Conservation (phyloP, 1,140 invertebrate species). For the Platorchestia sp. region DNA sequence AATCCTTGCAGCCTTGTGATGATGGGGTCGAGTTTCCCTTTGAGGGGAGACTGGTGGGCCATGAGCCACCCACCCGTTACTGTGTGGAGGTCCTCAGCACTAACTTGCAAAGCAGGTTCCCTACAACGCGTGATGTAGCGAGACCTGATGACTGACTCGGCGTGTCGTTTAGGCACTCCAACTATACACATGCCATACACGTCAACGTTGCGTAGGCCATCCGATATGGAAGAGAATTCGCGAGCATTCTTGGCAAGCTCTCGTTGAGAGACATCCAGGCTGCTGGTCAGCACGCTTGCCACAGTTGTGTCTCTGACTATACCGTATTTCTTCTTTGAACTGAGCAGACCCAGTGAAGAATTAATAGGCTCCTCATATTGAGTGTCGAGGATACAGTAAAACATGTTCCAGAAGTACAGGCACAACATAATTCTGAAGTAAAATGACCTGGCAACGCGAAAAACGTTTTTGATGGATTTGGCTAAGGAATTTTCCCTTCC, state of each 20-base stretch:
- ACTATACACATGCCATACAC: slow-evolving; percentile 60
- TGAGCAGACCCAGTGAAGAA: slow-evolving; percentile 57
- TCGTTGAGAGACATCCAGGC: slow-evolving; percentile 37
- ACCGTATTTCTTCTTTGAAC: slow-evolving; percentile 56
- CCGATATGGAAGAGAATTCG: slow-evolving; percentile 58
- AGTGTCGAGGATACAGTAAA: slow-evolving; percentile 62
- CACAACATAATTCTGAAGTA: slow-evolving; percentile 64
- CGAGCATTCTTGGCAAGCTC: slow-evolving; percentile 34
- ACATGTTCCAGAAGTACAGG: slow-evolving; percentile 65
- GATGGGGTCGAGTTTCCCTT: slow-evolving; percentile 57
- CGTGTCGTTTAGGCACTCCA: slow-evolving; percentile 63
- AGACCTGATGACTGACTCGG: slow-evolving; percentile 60
- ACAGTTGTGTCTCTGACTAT: slow-evolving; percentile 63
- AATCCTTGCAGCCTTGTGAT: slow-evolving; percentile 61
- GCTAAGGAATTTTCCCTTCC: neutral
- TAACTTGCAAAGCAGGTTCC: slow-evolving; percentile 62
- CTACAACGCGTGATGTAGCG: slow-evolving; percentile 62
- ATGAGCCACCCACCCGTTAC: slow-evolving; percentile 64
- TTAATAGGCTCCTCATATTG: slow-evolving; percentile 62
- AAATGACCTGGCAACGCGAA: slow-evolving; percentile 56
- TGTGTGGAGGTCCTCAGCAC: slow-evolving; percentile 60
- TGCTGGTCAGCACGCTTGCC: slow-evolving; percentile 40
- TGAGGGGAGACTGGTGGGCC: slow-evolving; percentile 55
- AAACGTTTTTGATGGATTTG: slow-evolving; percentile 44
- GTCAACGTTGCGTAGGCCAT: slow-evolving; percentile 58